These are phyloP conservation scores for Galeruca laticollis DNA, from an alignment of 2,888 invertebrate genomes.

Conservation along the genomic window DNA sequence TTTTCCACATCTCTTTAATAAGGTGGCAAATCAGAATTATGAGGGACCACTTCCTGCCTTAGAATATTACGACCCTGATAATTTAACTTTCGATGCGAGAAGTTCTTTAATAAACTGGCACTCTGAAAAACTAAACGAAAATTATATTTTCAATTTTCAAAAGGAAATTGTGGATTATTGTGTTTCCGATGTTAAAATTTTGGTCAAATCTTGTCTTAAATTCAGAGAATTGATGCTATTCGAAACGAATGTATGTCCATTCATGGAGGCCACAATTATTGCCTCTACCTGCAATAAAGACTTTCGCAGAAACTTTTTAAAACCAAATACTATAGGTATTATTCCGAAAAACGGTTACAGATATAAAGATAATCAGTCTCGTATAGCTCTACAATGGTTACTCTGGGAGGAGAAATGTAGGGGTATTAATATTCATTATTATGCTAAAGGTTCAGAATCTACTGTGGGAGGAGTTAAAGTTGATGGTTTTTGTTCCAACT, in stretches of 20 bases:
- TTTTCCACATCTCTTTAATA: slow-evolving; percentile 50
- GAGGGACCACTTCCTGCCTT: slow-evolving; percentile 32
- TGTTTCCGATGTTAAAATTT: slow-evolving; percentile 46
- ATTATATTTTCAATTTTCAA: slow-evolving; percentile 54
- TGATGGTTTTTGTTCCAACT: slow-evolving; percentile 39
- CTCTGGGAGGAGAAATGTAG: slow-evolving; percentile 38
- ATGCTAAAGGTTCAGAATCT: slow-evolving; percentile 44
- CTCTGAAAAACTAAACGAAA: slow-evolving; percentile 20
- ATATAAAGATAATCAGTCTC: slow-evolving; percentile 34
- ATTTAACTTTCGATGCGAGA: slow-evolving; percentile 6
- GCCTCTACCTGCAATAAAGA: slow-evolving; percentile 52
- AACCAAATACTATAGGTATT: slow-evolving; percentile 53
- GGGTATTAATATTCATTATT: slow-evolving; percentile 44
- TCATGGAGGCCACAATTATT: slow-evolving; percentile 51
- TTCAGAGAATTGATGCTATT: slow-evolving; percentile 29
- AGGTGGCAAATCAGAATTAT: slow-evolving; percentile 33
- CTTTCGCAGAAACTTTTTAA: slow-evolving; percentile 51
- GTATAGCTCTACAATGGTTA: slow-evolving; percentile 40
- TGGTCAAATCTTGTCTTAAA: slow-evolving; percentile 23
- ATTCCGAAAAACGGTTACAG: slow-evolving; percentile 55
- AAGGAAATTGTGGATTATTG: slow-evolving; percentile 52
- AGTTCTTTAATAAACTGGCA: slow-evolving; percentile 36
- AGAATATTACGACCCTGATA: slow-evolving; percentile 31
- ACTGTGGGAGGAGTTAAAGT: slow-evolving; percentile 38
- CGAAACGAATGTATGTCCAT: slow-evolving; percentile 42